Evolutionary conservation across 1,140 invertebrate genomes (phyloP), one percentile per base, ranked within the genome.

Genomic region (Papilio dardanus): DNA sequence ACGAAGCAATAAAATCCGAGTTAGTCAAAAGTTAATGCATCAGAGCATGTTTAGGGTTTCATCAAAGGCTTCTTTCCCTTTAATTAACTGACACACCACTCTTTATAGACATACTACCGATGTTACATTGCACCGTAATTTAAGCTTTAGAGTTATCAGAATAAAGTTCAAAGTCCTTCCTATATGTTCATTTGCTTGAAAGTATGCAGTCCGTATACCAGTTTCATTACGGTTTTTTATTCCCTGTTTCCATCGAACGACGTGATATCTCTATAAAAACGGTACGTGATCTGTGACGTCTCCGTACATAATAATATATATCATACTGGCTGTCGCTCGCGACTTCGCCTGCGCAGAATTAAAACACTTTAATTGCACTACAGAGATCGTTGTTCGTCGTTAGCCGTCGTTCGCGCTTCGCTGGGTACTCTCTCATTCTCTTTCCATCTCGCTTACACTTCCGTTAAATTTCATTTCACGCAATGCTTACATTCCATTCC

Each of bases 1-100:
- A 73, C 42, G 71, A 73, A 50, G 71, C 46, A 73, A 73, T 73
- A 73, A 73, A 73, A 73, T 73, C 33, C 46, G 50, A 30, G 46
- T 71, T 58, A 73, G 28, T 19, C n/a, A 24, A 58, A 73, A 73
- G 71, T 33, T 58, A 58, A 73, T 73, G 71, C 71, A 73, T 31
- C 46, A n/a, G 71, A 73, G 42, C 71, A 73, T 73, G 71, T 73
- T 73, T 73, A 73, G 46, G 71, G 71, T 54, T 73, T 73, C 71
- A 73, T 73, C 71, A 73, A 73, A 73, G 71, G 71, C 46, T 73
- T 73, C 71, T 58, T 73, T 33, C 71, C n/a, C 71, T 35, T 50
- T 73, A 73, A 73, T 73, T 73, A 73, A 73, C 71, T 73, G 71
- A 73, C 46, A 54, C 71, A 58, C 71, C 46, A 73, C 30, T 54